A percentile compares a stretch with the other conserved stretches of the same genome.
These are phyloP conservation scores for Trachythela sp. DNA, from an alignment of 64 coral and sea anemone genomes.

Conservation along the genomic window DNA sequence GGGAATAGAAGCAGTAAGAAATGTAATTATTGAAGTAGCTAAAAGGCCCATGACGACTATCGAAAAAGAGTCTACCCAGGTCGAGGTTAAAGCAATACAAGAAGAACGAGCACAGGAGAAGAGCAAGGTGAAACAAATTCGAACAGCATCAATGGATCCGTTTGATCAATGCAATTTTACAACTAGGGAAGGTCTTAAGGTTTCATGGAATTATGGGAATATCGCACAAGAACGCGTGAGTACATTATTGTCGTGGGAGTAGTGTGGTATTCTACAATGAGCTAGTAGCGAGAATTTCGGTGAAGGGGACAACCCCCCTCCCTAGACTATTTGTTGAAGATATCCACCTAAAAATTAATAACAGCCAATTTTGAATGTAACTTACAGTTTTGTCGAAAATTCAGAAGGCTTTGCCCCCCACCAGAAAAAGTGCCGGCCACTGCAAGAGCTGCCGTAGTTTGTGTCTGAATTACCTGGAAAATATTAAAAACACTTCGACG, in stretches of 20 bases:
- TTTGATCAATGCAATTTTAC: constrained; percentile 13
- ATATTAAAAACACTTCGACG: too few relatives aligned
- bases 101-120: neutral
- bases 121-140: neutral
- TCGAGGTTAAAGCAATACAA: neutral
- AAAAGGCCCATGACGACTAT: neutral
- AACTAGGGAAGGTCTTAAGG: neutral
- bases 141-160: neutral
- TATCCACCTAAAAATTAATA: too few relatives aligned
- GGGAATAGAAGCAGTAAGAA: neutral
- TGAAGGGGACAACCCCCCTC: too few relatives aligned
- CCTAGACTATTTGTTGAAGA: too few relatives aligned
- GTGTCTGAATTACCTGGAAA: too few relatives aligned
- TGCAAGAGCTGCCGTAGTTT: neutral
- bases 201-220: constrained; percentile 11
- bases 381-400: too few relatives aligned
- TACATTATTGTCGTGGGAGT: neutral
- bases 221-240: neutral
- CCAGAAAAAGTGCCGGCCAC: too few relatives aligned
- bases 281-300: too few relatives aligned
- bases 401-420: too few relatives aligned
- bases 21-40: neutral
- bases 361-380: too few relatives aligned
- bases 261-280: neutral
- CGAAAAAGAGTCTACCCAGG: neutral